phyloP scores from a whole-genome alignment of 1,140 invertebrate genomes.

The Drosophila subobscura region DNA sequence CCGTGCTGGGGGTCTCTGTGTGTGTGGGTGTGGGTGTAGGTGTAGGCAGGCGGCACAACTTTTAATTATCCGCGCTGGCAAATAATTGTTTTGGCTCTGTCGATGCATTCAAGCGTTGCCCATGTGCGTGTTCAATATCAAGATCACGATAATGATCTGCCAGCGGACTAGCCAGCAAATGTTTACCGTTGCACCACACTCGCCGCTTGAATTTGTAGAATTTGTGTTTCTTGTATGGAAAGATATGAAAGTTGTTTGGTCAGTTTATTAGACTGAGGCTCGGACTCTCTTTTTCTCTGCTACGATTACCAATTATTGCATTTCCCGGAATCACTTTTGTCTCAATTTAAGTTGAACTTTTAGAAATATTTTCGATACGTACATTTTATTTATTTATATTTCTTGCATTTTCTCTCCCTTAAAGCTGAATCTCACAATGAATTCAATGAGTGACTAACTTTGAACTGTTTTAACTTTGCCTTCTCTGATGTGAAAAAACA shows the following conservation, averaged over 20 bases:
- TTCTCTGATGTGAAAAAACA: too few species aligned
- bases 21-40: conserved; percentile 55
- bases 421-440: too few species aligned
- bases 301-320: not conserved
- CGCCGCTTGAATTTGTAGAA: conserved; percentile 34
- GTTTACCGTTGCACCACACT: conserved; percentile 39
- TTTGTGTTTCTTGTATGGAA: conserved; percentile 17
- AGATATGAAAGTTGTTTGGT: conserved; percentile 39
- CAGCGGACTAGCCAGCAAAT: conserved; percentile 27
- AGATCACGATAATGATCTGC: conserved; percentile 71
- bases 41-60: conserved; percentile 3
- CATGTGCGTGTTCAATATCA: conserved; percentile 79
- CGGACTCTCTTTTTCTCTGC: conserved; percentile 1
- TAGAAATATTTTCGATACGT: too few species aligned
- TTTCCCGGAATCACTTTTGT: conserved; percentile 6
- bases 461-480: too few species aligned
- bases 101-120: conserved; percentile 60
- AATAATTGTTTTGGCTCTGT: conserved; percentile 56
- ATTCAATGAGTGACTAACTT: too few species aligned
- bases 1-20: conserved; percentile 7
- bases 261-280: conserved; percentile 15
- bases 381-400: too few species aligned
- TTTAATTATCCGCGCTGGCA: conserved; percentile 45
- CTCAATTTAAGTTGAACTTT: too few species aligned
- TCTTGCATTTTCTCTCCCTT: too few species aligned